These are phyloP conservation scores for Agrochola litura DNA, from an alignment of 2,888 invertebrate species.

Conservation along the genomic window DNA sequence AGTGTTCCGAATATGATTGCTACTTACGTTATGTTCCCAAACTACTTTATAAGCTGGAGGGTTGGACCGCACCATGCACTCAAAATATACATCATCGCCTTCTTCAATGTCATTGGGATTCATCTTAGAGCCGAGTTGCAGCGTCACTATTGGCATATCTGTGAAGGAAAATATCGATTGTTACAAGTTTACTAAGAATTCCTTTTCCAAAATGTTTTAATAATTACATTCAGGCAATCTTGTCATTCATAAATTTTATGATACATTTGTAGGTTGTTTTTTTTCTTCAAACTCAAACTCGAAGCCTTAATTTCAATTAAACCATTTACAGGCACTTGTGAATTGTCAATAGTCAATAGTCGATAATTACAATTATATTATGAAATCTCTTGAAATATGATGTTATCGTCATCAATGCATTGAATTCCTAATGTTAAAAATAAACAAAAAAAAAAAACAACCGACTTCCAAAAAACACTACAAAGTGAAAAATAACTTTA, in stretches of 20 bases:
- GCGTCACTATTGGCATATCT: constrained; percentile 86
- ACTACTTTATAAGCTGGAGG: constrained; percentile 90
- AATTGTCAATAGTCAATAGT: too few relatives aligned
- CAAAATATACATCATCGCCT: constrained; percentile 88
- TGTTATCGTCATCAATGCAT: background rate
- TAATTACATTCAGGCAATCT: background rate
- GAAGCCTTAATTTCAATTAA: too few relatives aligned
- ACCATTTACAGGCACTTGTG: too few relatives aligned
- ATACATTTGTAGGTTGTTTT: background rate
- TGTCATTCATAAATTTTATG: background rate
- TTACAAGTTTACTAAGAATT: background rate
- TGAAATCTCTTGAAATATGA: background rate
- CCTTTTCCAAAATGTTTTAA: background rate
- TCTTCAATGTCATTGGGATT: constrained; percentile 89
- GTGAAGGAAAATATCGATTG: constrained; percentile 48
- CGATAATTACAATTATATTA: background rate
- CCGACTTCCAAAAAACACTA: too few relatives aligned
- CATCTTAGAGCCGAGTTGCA: constrained; percentile 84
- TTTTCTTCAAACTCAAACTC: background rate
- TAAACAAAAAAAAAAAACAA: too few relatives aligned
- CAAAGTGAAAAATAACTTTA: too few relatives aligned
- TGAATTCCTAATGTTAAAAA: background rate
- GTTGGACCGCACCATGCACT: constrained; percentile 86
- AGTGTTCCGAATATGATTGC: background rate
- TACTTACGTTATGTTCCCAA: constrained; percentile 89